phyloP scores from a whole-genome alignment of 2,888 invertebrate species.

The Macroteleia sp. region DNA sequence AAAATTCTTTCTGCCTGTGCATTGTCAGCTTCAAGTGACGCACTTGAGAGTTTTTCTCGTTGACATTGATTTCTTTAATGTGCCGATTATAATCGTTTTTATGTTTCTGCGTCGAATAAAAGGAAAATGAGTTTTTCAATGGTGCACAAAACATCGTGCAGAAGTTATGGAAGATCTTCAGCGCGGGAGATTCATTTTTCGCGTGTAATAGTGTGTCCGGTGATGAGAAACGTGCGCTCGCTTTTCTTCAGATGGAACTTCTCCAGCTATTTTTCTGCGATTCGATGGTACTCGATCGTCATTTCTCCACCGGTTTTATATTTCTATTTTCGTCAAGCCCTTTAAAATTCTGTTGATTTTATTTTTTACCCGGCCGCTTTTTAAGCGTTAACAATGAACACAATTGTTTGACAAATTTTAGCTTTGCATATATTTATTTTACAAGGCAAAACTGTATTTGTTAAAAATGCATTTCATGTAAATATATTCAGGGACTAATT shows the following conservation, averaged over 20 bases:
- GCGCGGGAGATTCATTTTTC: not conserved
- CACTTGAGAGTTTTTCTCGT: too few relatives aligned
- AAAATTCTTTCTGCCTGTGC: too few relatives aligned
- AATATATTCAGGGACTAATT: slow-evolving; percentile 20
- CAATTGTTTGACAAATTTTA: too few relatives aligned
- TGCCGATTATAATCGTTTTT: too few relatives aligned
- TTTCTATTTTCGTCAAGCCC: not conserved
- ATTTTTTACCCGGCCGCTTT: too few relatives aligned
- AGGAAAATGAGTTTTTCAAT: not conserved
- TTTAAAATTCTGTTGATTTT: too few relatives aligned
- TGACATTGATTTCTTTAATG: too few relatives aligned
- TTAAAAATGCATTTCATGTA: not conserved
- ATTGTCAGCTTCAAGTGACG: too few relatives aligned
- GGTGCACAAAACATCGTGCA: not conserved
- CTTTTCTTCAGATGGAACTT: not conserved
- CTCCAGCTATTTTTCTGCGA: not conserved
- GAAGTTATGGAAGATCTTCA: not conserved
- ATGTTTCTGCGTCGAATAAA: not conserved
- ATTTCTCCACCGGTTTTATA: too few relatives aligned
- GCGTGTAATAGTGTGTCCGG: not conserved
- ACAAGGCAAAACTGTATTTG: not conserved
- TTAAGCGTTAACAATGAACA: too few relatives aligned
- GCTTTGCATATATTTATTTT: too few relatives aligned
- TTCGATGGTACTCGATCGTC: too few relatives aligned
- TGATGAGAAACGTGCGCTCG: not conserved